Base-by-base conservation (phyloP, 2,888 invertebrate species). In the Hyles lineata region DNA sequence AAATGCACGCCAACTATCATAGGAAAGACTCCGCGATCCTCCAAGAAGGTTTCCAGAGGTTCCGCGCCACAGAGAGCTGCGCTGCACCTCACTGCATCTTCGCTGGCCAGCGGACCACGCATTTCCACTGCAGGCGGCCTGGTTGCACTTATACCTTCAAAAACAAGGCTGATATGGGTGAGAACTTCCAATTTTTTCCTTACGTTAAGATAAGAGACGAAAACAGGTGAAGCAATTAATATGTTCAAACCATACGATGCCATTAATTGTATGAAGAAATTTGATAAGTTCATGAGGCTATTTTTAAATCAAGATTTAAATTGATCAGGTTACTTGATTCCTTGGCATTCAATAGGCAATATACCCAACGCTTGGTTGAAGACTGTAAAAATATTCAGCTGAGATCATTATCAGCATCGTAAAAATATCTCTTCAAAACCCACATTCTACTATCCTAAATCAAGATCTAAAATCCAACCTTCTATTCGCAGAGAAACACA, bases 121-220 rank as follows among this genome's bases (percentile, higher is more conserved):
- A 99, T 89, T 99, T 99, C 92, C 99, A 99, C 89, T 99, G 99
- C 91, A 95, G 98, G 77, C 95, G 99, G 82, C 95, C 97, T 72
- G 97, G 97, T 17, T 99, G 99, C 92, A 97, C 97, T 80, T 99
- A 97, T 87, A 99, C 99, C 0, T 99, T 99, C 93, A 99, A 99
- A 94, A 99, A 99, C 90, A 99, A 99, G 91, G 99, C 99, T 82
- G 99, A 99, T 93, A 99, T 99, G 99, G 99, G 99, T 99, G 95
- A 96, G 96, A 89, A 76, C 50, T 74, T 71, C 70, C 21, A 21
- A 55, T 72, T 17, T 29, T 11, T 69, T 55, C 19, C 35, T 50
- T 25, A n/a, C 2, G 8, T 17, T 4, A 19, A 29, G 23, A 60
- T 2, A 8, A 15, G 23, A n/a, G 0, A 6, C 23, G 11, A n/a